These are phyloP conservation scores for Chelonoidis abingdonii DNA, from an alignment of 2,113 vertebrate species.

Conservation along the genomic window DNA sequence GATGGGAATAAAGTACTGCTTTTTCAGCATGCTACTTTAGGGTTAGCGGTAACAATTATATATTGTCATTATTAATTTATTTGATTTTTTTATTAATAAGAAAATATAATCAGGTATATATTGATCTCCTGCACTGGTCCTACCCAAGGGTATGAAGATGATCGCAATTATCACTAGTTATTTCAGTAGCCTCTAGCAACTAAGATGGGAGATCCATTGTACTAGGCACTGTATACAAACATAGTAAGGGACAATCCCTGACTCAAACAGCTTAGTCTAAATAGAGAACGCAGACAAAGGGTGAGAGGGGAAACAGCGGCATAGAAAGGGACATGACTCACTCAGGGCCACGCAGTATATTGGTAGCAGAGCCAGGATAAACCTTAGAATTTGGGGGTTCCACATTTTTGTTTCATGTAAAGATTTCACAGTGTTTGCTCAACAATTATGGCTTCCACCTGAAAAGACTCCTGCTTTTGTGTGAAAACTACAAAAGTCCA, in stretches of 20 bases:
- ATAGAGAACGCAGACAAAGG: neutral
- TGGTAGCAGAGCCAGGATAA: neutral
- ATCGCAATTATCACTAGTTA: neutral
- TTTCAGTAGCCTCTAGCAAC: slow-evolving; percentile 6
- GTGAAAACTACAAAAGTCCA: neutral
- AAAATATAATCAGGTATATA: rapidly evolving
- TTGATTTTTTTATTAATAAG: neutral
- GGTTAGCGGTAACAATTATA: neutral
- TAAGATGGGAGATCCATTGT: slow-evolving; percentile 18
- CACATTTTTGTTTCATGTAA: neutral
- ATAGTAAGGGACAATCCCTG: neutral
- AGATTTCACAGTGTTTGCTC: neutral
- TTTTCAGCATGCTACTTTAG: neutral
- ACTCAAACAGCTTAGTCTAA: neutral
- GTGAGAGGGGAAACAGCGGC: neutral
- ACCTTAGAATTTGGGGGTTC: neutral
- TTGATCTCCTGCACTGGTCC: rapidly evolving
- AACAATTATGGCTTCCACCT: neutral
- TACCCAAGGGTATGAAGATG: neutral
- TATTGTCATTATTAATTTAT: neutral
- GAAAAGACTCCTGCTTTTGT: neutral
- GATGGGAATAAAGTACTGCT: rapidly evolving
- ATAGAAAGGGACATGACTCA: neutral
- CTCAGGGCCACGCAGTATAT: neutral
- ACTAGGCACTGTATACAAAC: neutral